A percentile compares a stretch with the other conserved stretches of the same genome.
phyloP scores from a whole-genome alignment of 2,888 invertebrate species.

The Drosophila koepferae region DNA sequence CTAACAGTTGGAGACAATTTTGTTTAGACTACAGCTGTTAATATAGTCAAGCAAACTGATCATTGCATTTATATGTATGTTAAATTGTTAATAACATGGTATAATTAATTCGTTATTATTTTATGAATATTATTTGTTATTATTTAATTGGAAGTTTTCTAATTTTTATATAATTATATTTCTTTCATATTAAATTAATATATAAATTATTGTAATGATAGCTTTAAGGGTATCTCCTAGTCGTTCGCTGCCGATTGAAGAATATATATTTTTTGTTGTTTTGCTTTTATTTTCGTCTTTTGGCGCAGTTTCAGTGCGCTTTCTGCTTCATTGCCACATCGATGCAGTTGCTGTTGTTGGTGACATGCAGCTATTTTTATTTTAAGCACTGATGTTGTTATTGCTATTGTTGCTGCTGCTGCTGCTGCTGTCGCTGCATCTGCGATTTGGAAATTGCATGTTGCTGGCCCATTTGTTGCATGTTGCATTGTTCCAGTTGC shows the following conservation, averaged over 20 bases:
- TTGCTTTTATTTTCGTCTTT: slow-evolving; percentile 12
- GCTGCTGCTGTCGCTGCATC: slow-evolving; percentile 43
- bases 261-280: slow-evolving; percentile 29
- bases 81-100: too few relatives aligned
- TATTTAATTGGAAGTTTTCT: too few relatives aligned
- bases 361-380: slow-evolving; percentile 78
- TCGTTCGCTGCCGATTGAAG: not conserved
- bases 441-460: slow-evolving; percentile 69
- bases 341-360: slow-evolving; percentile 50
- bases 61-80: too few relatives aligned
- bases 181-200: not conserved
- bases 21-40: not conserved
- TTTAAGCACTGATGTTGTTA: slow-evolving; percentile 59
- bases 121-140: too few relatives aligned
- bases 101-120: too few relatives aligned
- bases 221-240: not conserved
- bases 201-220: not conserved
- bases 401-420: slow-evolving; percentile 30
- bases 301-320: slow-evolving; percentile 27
- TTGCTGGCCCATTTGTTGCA: slow-evolving; percentile 62
- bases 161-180: too few relatives aligned
- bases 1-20: not conserved
- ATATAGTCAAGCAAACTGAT: not conserved
- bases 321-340: slow-evolving; percentile 72
- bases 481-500: slow-evolving; percentile 34